Evolutionary conservation across 2,888 invertebrate species (phyloP).

Genomic region (Epistrophe grossulariae): DNA sequence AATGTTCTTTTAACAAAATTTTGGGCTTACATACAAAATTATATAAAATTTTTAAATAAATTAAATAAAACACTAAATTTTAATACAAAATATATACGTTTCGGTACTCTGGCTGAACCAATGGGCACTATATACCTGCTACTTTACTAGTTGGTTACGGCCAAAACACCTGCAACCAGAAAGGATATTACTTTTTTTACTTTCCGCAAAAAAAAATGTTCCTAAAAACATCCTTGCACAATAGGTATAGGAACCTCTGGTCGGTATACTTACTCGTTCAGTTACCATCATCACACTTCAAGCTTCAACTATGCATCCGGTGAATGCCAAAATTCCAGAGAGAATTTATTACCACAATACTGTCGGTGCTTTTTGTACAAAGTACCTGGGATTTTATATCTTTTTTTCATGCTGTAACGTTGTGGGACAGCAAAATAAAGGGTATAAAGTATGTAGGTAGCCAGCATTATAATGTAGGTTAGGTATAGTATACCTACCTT

Average conservation of each 20-base stretch:
- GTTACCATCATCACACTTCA: background rate
- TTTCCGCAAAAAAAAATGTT: slow-evolving; percentile 50
- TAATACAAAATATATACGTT: slow-evolving; percentile 33
- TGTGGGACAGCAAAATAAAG: slow-evolving; percentile 25
- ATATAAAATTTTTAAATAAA: background rate
- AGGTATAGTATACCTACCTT: slow-evolving; percentile 8
- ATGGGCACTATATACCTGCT: background rate
- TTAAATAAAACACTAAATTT: slow-evolving; percentile 17
- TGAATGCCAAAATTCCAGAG: slow-evolving; percentile 61
- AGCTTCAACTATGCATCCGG: slow-evolving; percentile 51
- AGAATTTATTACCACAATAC: slow-evolving; percentile 71
- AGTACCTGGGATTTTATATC: slow-evolving; percentile 27
- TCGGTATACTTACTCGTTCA: background rate
- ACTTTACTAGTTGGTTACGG: background rate
- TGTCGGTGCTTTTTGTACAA: slow-evolving; percentile 28
- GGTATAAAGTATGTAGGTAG: slow-evolving; percentile 7
- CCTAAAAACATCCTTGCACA: slow-evolving; percentile 13
- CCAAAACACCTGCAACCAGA: slow-evolving; percentile 50
- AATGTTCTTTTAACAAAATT: slow-evolving; percentile 22
- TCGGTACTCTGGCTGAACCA: background rate
- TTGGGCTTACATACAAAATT: background rate
- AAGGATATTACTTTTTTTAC: slow-evolving; percentile 33
- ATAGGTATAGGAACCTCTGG: background rate
- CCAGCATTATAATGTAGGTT: background rate
- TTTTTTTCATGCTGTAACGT: slow-evolving; percentile 14